Evolutionary conservation across 2,888 invertebrate species (phyloP).

Genomic region (Athetis lepigone): DNA sequence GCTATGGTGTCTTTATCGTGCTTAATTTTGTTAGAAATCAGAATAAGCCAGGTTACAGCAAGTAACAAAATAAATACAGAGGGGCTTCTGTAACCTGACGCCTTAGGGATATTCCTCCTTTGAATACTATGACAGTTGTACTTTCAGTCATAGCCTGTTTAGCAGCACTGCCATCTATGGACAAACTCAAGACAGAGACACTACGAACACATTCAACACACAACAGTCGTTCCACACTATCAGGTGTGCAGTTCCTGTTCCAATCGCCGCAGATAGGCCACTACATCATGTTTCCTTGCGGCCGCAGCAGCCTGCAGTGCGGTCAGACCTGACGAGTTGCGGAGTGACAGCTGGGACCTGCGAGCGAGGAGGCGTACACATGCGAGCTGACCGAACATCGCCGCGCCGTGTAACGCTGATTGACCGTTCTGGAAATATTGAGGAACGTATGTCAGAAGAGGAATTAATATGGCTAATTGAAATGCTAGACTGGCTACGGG

Average conservation of each 20-base stretch:
- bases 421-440: conserved; percentile 94
- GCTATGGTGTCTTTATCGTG: no score
- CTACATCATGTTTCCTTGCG: conserved; percentile 88
- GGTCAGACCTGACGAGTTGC: conserved; percentile 91
- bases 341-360: conserved; percentile 92
- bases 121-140: no score
- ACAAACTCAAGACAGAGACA: not conserved
- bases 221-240: not conserved
- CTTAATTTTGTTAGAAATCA: no score
- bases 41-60: no score
- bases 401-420: conserved; percentile 97
- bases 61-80: no score
- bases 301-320: conserved; percentile 91
- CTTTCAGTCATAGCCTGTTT: no score
- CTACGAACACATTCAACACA: not conserved
- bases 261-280: conserved; percentile 71
- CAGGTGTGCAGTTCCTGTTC: conserved; percentile 27
- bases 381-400: conserved; percentile 95
- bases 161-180: not conserved
- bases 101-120: no score
- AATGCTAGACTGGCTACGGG: not conserved
- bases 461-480: no score
- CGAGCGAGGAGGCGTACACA: conserved; percentile 82
- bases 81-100: no score
- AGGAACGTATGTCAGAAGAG: no score